Evolutionary conservation across 1,140 invertebrate genomes (phyloP).

Genomic region (Stegodyphus mimosarum): DNA sequence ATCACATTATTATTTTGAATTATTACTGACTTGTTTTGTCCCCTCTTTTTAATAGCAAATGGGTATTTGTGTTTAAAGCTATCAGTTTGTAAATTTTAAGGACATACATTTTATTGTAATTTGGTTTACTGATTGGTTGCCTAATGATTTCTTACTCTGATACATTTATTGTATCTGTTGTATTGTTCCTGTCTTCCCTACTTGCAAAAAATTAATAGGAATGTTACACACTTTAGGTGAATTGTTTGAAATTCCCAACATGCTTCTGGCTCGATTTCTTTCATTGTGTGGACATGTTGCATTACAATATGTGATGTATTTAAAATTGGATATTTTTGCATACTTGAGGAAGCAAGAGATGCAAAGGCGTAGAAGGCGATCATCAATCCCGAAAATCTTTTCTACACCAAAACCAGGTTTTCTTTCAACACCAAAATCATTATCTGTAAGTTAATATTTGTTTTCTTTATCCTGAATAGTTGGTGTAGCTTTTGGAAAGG

Average conservation of each 20-base stretch:
- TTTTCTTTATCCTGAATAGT: not conserved
- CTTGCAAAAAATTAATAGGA: too few species aligned
- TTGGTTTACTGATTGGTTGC: too few species aligned
- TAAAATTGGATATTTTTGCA: conserved; percentile 46
- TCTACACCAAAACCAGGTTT: not conserved
- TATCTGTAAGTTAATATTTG: conserved; percentile 9
- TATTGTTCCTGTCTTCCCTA: too few species aligned
- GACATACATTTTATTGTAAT: too few species aligned
- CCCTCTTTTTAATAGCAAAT: too few species aligned
- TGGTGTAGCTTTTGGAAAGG: too few species aligned
- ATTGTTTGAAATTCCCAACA: conserved; percentile 9
- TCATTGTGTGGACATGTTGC: conserved; percentile 46
- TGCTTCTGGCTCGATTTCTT: conserved; percentile 15
- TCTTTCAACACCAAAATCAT: not conserved
- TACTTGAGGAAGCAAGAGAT: conserved; percentile 21
- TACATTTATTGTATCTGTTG: too few species aligned
- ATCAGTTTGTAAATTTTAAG: too few species aligned
- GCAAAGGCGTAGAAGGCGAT: conserved; percentile 18
- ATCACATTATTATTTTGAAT: too few species aligned
- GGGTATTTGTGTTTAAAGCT: too few species aligned
- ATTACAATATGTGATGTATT: conserved; percentile 33
- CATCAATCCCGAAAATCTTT: not conserved
- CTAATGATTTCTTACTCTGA: too few species aligned
- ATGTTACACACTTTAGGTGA: not conserved
- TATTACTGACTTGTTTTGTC: too few species aligned